Base-by-base conservation (phyloP, 2,888 invertebrate species). In the Lithophane leautieri region DNA sequence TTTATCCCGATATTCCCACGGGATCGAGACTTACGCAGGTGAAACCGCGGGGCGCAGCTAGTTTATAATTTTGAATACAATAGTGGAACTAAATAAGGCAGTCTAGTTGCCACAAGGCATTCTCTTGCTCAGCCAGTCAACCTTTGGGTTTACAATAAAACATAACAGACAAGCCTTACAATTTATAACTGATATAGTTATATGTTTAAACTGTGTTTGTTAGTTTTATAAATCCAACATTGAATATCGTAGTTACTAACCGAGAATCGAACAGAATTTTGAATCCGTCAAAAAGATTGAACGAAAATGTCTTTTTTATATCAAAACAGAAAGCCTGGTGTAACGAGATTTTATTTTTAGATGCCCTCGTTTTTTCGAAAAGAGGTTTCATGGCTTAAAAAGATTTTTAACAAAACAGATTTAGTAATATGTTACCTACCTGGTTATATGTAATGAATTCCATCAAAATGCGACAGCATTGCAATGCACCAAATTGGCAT, bases 401-500 rank as follows among this genome's bases (percentile, higher is more conserved):
- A n/a, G 4, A 11, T 16, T 14, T 44, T 25, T 3, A 11, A 34
- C n/a, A 40, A 75, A 47, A 50, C 19, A 47, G 44, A 34, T 50
- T 70, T 50, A 9, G 14, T 66, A 4, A 28, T 19, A 65, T 22
- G 22, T 14, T 40, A n/a, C n/a, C 1, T 56, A 14, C 22, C 14
- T 34, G 47, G 6, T 19, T 25, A 14, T 14, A 63, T 34, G 40
- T 77, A 28, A 79, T 61, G 25, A 65, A 34, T 65, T 76, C 11
- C 16, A 78, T 70, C 54, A 25, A 67, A 75, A 79, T 63, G 50
- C 54, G n/a, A 28, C 42, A 63, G 22, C 12, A 71, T 56, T 69
- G 52, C 61, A 62, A 34, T 73, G 60, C 56, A 61, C 70, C 60
- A 68, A 73, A 81, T 79, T 76, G 68, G 78, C 68, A 69, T 73